Percentiles rank a stretch among this genome's conserved stretches.
Conservation (phyloP, 2,797 vertebrate genomes). For the Malurus splendens region DNA sequence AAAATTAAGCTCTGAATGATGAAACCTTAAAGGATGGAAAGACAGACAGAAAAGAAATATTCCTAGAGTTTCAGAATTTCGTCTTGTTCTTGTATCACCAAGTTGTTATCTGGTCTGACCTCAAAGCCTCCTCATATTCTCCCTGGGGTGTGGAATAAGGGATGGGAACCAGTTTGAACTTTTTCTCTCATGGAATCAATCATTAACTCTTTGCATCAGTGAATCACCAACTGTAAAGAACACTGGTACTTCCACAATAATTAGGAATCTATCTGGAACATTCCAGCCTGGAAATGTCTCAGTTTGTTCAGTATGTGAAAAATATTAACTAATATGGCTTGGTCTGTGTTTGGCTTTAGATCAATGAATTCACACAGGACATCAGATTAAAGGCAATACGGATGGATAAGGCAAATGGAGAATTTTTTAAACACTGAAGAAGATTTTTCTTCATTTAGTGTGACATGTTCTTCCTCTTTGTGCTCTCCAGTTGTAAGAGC, state of each 20-base stretch:
- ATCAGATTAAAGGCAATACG: neutral
- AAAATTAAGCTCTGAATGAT: neutral
- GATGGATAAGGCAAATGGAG: neutral
- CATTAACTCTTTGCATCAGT: neutral
- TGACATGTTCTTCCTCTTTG: constrained; percentile 8
- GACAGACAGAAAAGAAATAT: neutral
- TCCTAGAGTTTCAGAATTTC: neutral
- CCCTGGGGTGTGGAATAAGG: neutral
- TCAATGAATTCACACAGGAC: neutral
- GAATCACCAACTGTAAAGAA: neutral
- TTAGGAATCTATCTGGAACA: neutral
- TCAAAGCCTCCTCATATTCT: neutral
- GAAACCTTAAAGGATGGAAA: neutral
- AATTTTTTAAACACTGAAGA: neutral
- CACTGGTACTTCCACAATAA: neutral
- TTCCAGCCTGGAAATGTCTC: neutral
- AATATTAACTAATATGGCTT: neutral
- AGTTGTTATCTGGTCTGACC: neutral
- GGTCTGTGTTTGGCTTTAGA: neutral
- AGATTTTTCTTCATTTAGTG: constrained; percentile 22
- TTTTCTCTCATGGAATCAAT: neutral
- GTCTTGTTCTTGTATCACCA: neutral
- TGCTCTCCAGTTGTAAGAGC: neutral
- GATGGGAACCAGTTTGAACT: neutral
- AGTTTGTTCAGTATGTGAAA: neutral